phyloP scores from a whole-genome alignment of 2,113 vertebrate species.

The Trachemys scripta region DNA sequence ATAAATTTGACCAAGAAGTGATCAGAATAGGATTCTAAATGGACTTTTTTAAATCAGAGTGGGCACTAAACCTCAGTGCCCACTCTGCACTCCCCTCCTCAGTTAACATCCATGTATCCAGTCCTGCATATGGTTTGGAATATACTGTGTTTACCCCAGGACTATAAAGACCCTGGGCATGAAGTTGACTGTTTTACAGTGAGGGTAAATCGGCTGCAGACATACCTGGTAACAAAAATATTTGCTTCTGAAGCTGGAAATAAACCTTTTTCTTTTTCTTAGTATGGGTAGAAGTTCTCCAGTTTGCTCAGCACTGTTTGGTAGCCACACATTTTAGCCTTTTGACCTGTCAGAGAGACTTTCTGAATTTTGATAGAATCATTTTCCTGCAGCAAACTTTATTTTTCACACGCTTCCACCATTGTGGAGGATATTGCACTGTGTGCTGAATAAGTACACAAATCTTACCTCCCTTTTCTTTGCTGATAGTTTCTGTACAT shows the following conservation, averaged over 20 bases:
- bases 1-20: background rate
- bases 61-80: background rate
- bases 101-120: background rate
- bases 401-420: constrained; percentile 26
- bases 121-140: background rate
- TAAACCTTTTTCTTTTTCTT: constrained; percentile 52
- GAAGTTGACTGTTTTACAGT: constrained; percentile 43
- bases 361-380: constrained; percentile 27
- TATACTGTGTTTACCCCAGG: background rate
- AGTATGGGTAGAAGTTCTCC: background rate
- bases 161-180: background rate
- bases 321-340: background rate
- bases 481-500: constrained; percentile 36
- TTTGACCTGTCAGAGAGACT: background rate
- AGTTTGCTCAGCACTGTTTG: constrained; percentile 18
- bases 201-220: constrained; percentile 19
- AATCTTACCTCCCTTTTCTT: constrained; percentile 17
- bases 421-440: background rate
- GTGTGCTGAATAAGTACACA: background rate
- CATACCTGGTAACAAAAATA: constrained; percentile 11
- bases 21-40: background rate
- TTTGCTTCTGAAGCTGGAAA: constrained; percentile 48
- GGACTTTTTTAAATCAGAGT: background rate
- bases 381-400: constrained; percentile 23
- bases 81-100: background rate